Evolutionary conservation across 2,113 vertebrate genomes (phyloP), one percentile per base, ranked within the genome.

Genomic region (Fukomys damarensis): DNA sequence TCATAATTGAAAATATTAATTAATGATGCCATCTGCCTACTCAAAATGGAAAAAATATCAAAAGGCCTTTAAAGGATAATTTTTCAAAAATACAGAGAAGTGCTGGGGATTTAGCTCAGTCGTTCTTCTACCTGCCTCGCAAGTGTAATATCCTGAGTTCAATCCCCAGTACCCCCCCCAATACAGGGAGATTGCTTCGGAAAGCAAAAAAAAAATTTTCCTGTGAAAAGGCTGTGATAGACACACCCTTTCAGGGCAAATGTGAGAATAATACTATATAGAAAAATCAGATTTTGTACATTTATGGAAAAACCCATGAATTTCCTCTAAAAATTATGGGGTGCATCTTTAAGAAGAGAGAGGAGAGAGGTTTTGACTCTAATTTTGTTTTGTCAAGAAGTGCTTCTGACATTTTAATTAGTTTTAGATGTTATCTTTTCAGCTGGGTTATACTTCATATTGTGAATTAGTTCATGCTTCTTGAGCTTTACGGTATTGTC

Each of bases 1-100:
- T 52, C 89, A 26, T 91, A 90, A 95, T 61, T 97, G 76, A 88
- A 92, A 94, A 92, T 76, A 68, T 56, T 93, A 93, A 80, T 89
- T 93, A 84, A 66, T 24, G 65, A 65, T 79, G 52, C 41, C 90
- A 94, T 90, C 80, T 89, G 46, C 56, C 92, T 96, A 90, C 12
- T 72, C 13, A 54, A 95, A 49, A 46, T 76, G 19, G 41, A 28
- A n/a, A 46, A 41, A 66, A 84, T 49, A 86, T 52, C 13, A 13
- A 93, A 95, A 95, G 9, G 0, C 1, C 1, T 95, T 94, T 92
- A 96, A 94, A 93, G 14, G 88, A 89, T 14, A 86, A 61, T 77
- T 93, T 91, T 94, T 93, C 1, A 89, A 90, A 91, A 89, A 43
- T 54, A 54, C 5, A 84, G 32, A n/a, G n/a, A n/a, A n/a, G n/a